Percentiles rank a stretch among this genome's conserved stretches.
phyloP scores from a whole-genome alignment of 2,113 vertebrate species.

The Procavia capensis region DNA sequence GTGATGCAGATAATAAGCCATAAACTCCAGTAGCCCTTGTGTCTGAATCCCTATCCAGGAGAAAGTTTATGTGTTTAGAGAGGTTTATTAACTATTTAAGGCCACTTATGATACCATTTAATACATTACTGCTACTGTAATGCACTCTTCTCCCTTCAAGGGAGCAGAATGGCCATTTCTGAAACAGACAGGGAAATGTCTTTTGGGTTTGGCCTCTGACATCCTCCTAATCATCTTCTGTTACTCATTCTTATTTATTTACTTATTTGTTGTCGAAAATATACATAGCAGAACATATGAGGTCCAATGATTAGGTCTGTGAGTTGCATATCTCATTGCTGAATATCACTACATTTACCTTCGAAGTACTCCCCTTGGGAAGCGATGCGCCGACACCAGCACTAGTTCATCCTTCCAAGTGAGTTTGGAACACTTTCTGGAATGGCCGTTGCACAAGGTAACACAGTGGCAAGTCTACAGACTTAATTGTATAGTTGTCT shows the following conservation, averaged over 20 bases:
- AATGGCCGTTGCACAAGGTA: no score
- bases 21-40: background rate
- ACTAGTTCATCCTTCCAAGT: no score
- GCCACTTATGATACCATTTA: constrained; percentile 8
- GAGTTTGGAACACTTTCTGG: no score
- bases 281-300: background rate
- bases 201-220: background rate
- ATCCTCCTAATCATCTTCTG: background rate
- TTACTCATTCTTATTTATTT: background rate
- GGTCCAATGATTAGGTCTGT: no score
- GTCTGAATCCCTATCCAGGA: constrained; percentile 3
- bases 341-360: no score
- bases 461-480: no score
- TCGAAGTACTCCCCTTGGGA: no score
- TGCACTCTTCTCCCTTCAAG: background rate
- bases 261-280: background rate
- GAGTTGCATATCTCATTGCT: no score
- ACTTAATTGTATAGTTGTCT: no score
- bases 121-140: background rate
- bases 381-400: no score
- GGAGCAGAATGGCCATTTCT: background rate
- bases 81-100: constrained; percentile 53
- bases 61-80: constrained; percentile 1
- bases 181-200: background rate
- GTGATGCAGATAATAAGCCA: background rate